These are phyloP conservation scores for Odontamblyopus rebecca DNA, from an alignment of 2,797 vertebrate species.

Conservation along the genomic window DNA sequence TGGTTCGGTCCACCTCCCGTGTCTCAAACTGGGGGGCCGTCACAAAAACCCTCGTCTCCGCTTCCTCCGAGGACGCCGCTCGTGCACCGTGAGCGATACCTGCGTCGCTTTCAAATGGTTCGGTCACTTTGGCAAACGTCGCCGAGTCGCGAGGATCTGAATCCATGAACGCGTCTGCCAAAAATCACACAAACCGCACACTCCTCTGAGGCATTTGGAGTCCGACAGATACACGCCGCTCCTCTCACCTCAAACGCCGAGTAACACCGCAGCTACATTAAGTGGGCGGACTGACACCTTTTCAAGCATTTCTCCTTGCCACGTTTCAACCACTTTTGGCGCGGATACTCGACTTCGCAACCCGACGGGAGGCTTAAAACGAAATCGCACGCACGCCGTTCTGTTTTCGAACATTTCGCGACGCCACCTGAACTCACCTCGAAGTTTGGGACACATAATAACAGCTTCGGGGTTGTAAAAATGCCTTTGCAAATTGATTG, in stretches of 20 bases:
- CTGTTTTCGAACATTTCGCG: neutral
- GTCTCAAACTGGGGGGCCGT: slow-evolving; percentile 63
- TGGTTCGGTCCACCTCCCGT: slow-evolving; percentile 71
- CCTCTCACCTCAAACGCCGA: slow-evolving; percentile 12
- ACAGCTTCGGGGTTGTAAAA: neutral
- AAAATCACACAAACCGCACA: neutral
- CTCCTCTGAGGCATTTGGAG: slow-evolving; percentile 7
- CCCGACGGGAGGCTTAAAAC: neutral
- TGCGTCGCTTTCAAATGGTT: slow-evolving; percentile 4
- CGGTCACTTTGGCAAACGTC: too few relatives aligned
- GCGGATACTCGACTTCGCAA: neutral
- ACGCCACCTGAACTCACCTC: slow-evolving; percentile 3
- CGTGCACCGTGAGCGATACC: slow-evolving; percentile 33
- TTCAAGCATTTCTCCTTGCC: neutral
- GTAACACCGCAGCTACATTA: slow-evolving; percentile 7
- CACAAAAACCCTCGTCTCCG: slow-evolving; percentile 43
- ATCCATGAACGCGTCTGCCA: slow-evolving; percentile 7
- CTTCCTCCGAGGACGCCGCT: slow-evolving; percentile 52
- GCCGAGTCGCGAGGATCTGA: neutral
- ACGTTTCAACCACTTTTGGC: slow-evolving; percentile 1
- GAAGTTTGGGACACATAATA: neutral
- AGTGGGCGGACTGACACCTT: slow-evolving; percentile 10
- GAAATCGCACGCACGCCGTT: neutral
- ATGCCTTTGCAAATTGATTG: neutral
- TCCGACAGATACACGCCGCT: slow-evolving; percentile 8